A percentile compares a stretch with the other conserved stretches of the same genome.
phyloP scores from a whole-genome alignment of 1,140 invertebrate genomes.

The Cyclargus thomasi region DNA sequence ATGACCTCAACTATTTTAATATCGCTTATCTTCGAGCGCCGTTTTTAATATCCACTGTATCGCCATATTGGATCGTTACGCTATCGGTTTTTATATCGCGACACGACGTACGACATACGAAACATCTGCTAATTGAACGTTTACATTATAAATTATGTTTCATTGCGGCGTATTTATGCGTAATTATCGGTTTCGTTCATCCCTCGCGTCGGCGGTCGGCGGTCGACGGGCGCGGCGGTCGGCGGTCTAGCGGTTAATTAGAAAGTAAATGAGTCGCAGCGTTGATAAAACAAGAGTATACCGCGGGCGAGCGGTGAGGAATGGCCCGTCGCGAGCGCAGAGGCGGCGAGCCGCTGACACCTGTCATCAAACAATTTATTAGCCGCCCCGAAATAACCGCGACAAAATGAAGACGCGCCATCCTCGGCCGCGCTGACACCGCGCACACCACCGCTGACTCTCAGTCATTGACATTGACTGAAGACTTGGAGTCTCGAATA shows the following conservation, averaged over 20 bases:
- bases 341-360: not conserved
- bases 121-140: not conserved
- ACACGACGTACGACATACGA: not conserved
- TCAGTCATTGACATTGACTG: not conserved
- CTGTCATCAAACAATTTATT: not conserved
- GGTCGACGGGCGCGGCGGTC: not conserved
- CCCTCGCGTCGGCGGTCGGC: not conserved
- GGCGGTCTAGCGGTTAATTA: not conserved
- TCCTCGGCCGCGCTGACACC: not conserved
- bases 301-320: not conserved
- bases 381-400: not conserved
- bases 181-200: not conserved
- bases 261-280: not conserved
- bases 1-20: not conserved
- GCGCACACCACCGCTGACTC: not conserved
- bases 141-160: slow-evolving; percentile 1
- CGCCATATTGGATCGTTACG: not conserved
- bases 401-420: not conserved
- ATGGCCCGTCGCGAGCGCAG: not conserved
- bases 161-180: not conserved
- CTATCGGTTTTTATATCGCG: not conserved
- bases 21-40: not conserved
- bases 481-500: not conserved
- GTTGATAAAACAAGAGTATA: too few relatives aligned
- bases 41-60: not conserved